These are phyloP conservation scores for Pangasius macronema DNA, from an alignment of 2,797 vertebrate genomes.

Conservation along the genomic window DNA sequence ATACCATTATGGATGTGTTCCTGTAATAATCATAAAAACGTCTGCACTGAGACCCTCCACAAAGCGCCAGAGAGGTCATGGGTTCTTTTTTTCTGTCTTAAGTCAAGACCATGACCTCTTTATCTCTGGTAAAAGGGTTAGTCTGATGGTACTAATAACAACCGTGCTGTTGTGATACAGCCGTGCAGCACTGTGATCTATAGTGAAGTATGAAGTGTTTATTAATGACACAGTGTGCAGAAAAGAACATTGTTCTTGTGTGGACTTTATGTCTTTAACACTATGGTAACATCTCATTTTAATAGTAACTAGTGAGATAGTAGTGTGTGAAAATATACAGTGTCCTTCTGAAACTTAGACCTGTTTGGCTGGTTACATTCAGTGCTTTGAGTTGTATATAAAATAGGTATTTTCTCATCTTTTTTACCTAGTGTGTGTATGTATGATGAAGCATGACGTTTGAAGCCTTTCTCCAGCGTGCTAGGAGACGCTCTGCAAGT, in stretches of 20 bases:
- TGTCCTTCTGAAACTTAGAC: not conserved
- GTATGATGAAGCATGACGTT: too few relatives aligned
- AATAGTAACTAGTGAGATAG: not conserved
- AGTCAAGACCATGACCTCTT: not conserved
- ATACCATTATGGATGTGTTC: conserved; percentile 17
- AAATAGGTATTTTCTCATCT: not conserved
- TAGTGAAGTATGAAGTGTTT: not conserved
- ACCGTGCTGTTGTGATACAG: not conserved
- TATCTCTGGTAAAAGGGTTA: not conserved
- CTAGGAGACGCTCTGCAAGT: not conserved
- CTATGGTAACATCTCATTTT: not conserved
- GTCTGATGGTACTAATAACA: too few relatives aligned
- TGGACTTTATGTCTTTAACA: not conserved
- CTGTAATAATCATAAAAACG: conserved; percentile 25
- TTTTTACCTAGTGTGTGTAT: not conserved
- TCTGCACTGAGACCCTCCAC: not conserved
- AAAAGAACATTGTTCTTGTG: not conserved
- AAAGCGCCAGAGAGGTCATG: not conserved
- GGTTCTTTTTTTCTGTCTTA: not conserved
- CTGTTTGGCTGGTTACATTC: not conserved
- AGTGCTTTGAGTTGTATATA: not conserved
- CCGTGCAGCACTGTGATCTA: too few relatives aligned
- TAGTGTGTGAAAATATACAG: not conserved
- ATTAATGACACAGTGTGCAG: too few relatives aligned
- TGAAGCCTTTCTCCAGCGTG: not conserved